These are phyloP conservation scores for Oxyruncus cristatus DNA, from an alignment of 2,113 vertebrate genomes.

Conservation along the genomic window DNA sequence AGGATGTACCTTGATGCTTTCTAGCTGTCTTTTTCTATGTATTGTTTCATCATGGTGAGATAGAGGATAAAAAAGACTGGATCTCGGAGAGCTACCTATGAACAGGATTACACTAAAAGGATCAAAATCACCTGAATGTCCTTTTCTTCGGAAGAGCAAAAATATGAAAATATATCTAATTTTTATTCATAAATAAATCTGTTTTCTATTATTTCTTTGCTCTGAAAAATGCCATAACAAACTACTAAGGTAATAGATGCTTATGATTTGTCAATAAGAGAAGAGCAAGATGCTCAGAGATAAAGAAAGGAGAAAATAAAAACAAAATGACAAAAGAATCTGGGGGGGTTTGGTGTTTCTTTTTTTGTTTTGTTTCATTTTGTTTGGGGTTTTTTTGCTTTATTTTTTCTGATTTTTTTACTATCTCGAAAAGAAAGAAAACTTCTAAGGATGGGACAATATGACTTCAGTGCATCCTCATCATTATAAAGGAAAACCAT, in stretches of 20 bases:
- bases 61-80: not conserved
- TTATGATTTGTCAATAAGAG: not conserved
- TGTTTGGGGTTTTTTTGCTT: too few species aligned
- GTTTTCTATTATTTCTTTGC: not conserved
- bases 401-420: not conserved
- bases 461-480: not conserved
- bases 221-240: not conserved
- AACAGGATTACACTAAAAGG: not conserved
- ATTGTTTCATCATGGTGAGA: not conserved
- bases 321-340: not conserved
- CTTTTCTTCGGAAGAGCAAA: not conserved
- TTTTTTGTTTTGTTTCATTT: too few species aligned
- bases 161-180: not conserved
- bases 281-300: not conserved
- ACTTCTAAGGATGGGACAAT: not conserved
- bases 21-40: not conserved
- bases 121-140: not conserved
- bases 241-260: not conserved
- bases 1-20: not conserved
- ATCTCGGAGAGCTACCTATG: not conserved
- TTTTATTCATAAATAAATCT: not conserved
- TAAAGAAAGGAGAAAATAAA: not conserved
- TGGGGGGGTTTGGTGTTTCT: not conserved
- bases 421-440: not conserved
- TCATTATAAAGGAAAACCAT: not conserved